These are phyloP conservation scores for Penaeus japonicus DNA, from an alignment of 1,140 invertebrate genomes.

Conservation along the genomic window DNA sequence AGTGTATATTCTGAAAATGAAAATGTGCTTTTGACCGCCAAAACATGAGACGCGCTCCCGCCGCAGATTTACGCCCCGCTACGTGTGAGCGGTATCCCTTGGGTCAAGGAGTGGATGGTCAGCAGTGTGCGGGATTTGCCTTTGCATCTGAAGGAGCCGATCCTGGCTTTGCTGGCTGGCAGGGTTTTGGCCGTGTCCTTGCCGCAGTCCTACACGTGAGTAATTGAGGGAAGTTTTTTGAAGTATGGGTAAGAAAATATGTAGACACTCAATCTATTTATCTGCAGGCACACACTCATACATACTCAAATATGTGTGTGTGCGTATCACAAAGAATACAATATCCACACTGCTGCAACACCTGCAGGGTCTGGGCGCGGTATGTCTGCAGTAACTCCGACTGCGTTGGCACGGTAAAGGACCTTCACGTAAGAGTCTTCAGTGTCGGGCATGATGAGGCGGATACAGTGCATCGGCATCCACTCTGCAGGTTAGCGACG, in stretches of 20 bases:
- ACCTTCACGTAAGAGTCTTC: constrained; percentile 47
- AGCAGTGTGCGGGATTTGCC: constrained; percentile 23
- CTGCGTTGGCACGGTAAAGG: constrained; percentile 39
- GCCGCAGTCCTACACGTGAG: constrained; percentile 52
- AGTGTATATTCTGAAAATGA: too few relatives aligned
- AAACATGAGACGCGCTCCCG: too few relatives aligned
- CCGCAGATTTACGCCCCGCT: constrained; percentile 30
- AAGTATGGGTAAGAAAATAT: background rate
- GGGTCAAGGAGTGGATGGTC: constrained; percentile 27
- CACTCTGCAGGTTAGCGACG: constrained; percentile 34
- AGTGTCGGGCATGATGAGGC: constrained; percentile 14
- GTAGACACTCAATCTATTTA: too few relatives aligned
- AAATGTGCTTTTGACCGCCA: too few relatives aligned
- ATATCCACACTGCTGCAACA: too few relatives aligned
- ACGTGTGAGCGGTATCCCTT: constrained; percentile 28
- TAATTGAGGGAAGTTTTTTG: background rate
- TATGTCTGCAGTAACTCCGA: constrained; percentile 33
- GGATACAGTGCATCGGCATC: constrained; percentile 16
- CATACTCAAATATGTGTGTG: too few relatives aligned
- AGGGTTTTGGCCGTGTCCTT: constrained; percentile 38
- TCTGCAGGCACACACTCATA: too few relatives aligned
- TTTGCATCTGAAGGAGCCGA: constrained; percentile 9
- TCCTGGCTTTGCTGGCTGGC: constrained; percentile 30
- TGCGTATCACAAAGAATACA: too few relatives aligned
- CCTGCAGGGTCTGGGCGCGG: constrained; percentile 46